phyloP scores from a whole-genome alignment of 2,888 invertebrate species.

The Euproctis similis region DNA sequence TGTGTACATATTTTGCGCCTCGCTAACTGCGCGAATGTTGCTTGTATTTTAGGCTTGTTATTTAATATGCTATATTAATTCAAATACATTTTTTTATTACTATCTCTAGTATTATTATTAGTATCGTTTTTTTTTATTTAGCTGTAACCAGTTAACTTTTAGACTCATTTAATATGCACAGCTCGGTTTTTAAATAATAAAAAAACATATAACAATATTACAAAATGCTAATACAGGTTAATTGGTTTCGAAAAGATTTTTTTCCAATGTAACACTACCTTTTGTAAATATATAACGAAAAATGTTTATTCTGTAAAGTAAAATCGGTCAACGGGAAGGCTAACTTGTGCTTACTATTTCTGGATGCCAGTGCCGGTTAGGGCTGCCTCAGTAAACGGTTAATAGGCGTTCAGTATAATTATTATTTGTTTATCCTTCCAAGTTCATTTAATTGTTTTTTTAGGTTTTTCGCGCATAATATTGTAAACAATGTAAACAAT shows the following conservation, averaged over 20 bases:
- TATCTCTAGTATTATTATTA: background rate
- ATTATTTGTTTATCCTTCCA: too few relatives aligned
- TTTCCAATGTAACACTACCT: constrained; percentile 12
- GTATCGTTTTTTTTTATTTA: constrained; percentile 1
- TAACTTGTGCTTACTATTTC: constrained; percentile 17
- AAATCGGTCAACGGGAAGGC: constrained; percentile 22
- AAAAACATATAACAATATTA: constrained; percentile 6
- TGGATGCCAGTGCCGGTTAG: constrained; percentile 13
- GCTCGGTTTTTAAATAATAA: constrained; percentile 5
- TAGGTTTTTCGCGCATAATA: too few relatives aligned
- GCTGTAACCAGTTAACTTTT: constrained; percentile 4
- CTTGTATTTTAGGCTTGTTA: background rate
- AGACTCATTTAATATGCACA: constrained; percentile 5
- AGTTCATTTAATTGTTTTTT: too few relatives aligned
- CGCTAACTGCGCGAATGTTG: too few relatives aligned
- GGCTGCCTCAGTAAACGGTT: too few relatives aligned
- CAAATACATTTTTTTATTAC: too few relatives aligned
- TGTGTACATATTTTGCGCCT: too few relatives aligned
- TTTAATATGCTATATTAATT: too few relatives aligned
- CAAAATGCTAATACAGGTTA: constrained; percentile 12
- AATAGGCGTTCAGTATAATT: too few relatives aligned
- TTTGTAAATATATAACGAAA: constrained; percentile 14
- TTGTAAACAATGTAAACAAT: too few relatives aligned
- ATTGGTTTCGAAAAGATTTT: constrained; percentile 11
- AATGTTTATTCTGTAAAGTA: constrained; percentile 11